phyloP scores from a whole-genome alignment of 2,888 invertebrate genomes.

The Leuctra nigra region DNA sequence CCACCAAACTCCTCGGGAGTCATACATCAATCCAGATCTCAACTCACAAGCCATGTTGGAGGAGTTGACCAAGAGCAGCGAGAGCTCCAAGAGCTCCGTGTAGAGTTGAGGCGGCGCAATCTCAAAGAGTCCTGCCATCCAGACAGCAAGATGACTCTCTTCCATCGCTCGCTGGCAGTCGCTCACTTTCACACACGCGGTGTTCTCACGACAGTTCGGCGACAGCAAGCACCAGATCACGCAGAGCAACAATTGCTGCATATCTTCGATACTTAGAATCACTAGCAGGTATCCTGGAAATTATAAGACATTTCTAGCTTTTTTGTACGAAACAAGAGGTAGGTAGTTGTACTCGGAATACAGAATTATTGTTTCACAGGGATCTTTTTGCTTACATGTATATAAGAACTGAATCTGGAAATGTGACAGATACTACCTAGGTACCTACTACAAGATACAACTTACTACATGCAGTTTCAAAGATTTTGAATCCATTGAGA shows the following conservation, averaged over 20 bases:
- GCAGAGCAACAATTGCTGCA: background rate
- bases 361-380: too few relatives aligned
- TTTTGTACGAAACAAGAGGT: too few relatives aligned
- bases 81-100: background rate
- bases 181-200: background rate
- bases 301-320: background rate
- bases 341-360: too few relatives aligned
- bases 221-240: background rate
- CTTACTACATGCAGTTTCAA: too few relatives aligned
- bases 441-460: too few relatives aligned
- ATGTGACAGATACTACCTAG: too few relatives aligned
- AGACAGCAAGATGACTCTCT: background rate
- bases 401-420: too few relatives aligned
- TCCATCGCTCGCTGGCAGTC: conserved; percentile 2
- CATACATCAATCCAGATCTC: too few relatives aligned
- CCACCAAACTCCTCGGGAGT: too few relatives aligned
- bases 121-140: background rate
- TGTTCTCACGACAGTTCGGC: background rate
- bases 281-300: background rate
- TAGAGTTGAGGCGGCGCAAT: background rate
- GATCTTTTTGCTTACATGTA: too few relatives aligned
- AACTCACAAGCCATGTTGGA: background rate
- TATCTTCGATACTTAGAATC: background rate
- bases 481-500: too few relatives aligned
- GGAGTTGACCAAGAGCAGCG: background rate